Evolutionary conservation across 2,888 invertebrate species (phyloP).

Genomic region (Xanthorhoe spadicearia): DNA sequence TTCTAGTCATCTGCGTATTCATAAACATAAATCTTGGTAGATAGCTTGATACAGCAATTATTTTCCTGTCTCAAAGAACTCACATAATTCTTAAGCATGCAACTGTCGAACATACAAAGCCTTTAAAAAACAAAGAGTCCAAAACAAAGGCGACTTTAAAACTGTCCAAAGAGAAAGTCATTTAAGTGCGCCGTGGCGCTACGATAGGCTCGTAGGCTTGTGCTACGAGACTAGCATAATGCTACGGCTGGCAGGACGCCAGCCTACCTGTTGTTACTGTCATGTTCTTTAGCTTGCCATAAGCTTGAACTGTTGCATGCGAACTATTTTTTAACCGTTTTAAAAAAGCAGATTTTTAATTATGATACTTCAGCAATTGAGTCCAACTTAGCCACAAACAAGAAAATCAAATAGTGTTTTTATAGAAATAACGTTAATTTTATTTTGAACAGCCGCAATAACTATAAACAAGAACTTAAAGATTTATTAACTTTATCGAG

Average conservation of each 20-base stretch:
- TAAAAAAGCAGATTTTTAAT: too few species aligned
- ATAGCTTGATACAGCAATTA: slow-evolving; percentile 1
- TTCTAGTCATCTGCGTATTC: background rate
- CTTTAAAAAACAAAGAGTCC: slow-evolving; percentile 32
- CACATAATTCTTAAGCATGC: slow-evolving; percentile 19
- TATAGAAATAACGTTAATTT: too few species aligned
- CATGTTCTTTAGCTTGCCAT: slow-evolving; percentile 59
- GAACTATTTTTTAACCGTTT: slow-evolving; percentile 16
- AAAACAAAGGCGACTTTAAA: slow-evolving; percentile 49
- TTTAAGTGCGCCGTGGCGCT: slow-evolving; percentile 57
- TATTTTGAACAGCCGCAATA: too few species aligned
- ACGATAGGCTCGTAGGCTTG: slow-evolving; percentile 60
- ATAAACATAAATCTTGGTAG: background rate
- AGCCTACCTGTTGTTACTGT: slow-evolving; percentile 79
- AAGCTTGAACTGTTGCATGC: slow-evolving; percentile 59
- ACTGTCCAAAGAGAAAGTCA: slow-evolving; percentile 54
- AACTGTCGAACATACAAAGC: slow-evolving; percentile 32
- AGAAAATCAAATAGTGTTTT: too few species aligned
- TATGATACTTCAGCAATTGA: too few species aligned
- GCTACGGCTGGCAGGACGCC: slow-evolving; percentile 74
- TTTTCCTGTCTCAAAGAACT: slow-evolving; percentile 10
- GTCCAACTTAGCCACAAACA: too few species aligned
- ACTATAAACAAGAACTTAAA: too few species aligned
- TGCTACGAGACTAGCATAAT: slow-evolving; percentile 44
- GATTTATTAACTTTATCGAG: too few species aligned